Evolutionary conservation across 2,797 vertebrate species (phyloP).

Genomic region (Liasis olivaceus): DNA sequence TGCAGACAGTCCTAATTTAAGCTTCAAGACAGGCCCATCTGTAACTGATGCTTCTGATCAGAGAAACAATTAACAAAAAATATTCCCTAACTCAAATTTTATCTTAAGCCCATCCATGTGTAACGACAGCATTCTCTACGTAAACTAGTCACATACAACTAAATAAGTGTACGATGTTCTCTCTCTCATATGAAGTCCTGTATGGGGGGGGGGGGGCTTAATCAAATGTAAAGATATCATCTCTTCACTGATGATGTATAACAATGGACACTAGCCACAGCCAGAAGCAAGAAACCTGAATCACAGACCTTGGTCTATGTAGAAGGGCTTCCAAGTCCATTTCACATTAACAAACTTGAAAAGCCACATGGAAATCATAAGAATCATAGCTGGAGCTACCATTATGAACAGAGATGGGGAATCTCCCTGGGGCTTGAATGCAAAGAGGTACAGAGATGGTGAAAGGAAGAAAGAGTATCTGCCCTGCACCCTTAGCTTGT

Average conservation of each 20-base stretch:
- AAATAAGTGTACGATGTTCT: not conserved
- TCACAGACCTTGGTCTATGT: not conserved
- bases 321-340: not conserved
- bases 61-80: not conserved
- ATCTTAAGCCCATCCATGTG: not conserved
- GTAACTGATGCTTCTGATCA: not conserved
- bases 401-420: too few relatives aligned
- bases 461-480: too few relatives aligned
- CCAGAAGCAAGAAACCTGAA: not conserved
- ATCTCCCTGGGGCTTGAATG: too few relatives aligned
- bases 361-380: not conserved
- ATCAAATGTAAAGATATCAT: not conserved
- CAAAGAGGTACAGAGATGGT: too few relatives aligned
- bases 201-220: not conserved
- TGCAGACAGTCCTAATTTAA: too few relatives aligned
- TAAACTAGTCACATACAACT: not conserved
- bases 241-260: not conserved
- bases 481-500: too few relatives aligned
- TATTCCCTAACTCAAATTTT: not conserved
- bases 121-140: not conserved
- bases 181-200: not conserved
- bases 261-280: not conserved
- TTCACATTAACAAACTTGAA: not conserved
- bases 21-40: not conserved
- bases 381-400: too few relatives aligned